phyloP scores from a whole-genome alignment of 2,888 invertebrate genomes.

The Boloria selene region DNA sequence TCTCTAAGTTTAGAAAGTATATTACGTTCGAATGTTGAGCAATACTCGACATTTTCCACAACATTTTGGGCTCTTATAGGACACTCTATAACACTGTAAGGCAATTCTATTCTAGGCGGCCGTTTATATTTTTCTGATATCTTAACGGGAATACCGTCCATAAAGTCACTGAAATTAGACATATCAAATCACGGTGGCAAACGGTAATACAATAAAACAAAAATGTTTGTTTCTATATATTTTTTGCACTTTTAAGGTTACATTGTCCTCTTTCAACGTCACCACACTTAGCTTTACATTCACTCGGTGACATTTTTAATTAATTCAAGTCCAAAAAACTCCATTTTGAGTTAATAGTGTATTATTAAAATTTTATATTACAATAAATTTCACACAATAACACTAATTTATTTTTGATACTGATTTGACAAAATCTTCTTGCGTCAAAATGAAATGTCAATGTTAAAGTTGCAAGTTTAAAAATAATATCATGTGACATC shows the following conservation, averaged over 20 bases:
- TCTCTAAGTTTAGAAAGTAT: constrained; percentile 87
- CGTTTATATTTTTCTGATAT: constrained; percentile 94
- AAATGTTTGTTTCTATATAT: constrained; percentile 69
- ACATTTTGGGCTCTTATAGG: constrained; percentile 65
- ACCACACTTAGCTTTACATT: constrained; percentile 60
- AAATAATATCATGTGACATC: constrained; percentile 5
- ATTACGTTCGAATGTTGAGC: constrained; percentile 86
- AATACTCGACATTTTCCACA: constrained; percentile 81
- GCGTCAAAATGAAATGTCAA: constrained; percentile 26
- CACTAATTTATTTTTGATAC: constrained; percentile 31
- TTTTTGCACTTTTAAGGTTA: constrained; percentile 76
- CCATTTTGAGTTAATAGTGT: constrained; percentile 50
- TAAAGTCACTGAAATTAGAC: constrained; percentile 83
- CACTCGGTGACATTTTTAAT: constrained; percentile 41
- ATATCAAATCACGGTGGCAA: constrained; percentile 64
- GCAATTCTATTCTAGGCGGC: constrained; percentile 84
- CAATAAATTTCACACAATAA: constrained; percentile 25
- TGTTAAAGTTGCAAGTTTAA: constrained; percentile 31
- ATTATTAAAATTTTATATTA: constrained; percentile 34
- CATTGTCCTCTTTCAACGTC: constrained; percentile 73
- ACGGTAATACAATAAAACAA: constrained; percentile 65
- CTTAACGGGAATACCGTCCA: constrained; percentile 94
- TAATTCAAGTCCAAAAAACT: constrained; percentile 36
- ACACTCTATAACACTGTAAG: constrained; percentile 67
- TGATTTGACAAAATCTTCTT: constrained; percentile 44